Base-by-base conservation (phyloP, 2,113 vertebrate genomes). In the Leiothrix lutea region DNA sequence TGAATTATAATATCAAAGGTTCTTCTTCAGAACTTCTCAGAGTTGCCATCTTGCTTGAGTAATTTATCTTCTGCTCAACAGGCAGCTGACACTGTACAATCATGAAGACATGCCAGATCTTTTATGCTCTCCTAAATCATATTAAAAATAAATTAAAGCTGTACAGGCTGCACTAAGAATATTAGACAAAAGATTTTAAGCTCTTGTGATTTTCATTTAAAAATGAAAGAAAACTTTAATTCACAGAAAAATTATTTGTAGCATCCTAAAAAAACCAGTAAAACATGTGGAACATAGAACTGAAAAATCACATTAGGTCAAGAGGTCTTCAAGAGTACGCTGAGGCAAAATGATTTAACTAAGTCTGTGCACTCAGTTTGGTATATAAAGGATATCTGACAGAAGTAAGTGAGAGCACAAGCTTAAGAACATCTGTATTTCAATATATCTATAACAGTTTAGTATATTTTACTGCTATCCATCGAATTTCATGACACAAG, bases 131-230 rank as follows among this genome's bases (percentile, higher is more conserved):
- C 78, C 40, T 57, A 48, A 82, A 84, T 89, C 69, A 81, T 38
- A 84, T 45, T 75, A 81, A 91, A 89, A 88, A 70, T 80, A 83
- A 92, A 93, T 78, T 84, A 88, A 75, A 74, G 40, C n/a, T 65
- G n/a, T 17, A 67, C 35, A 69, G 61, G 44, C 60, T 64, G n/a
- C 23, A 45, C 28, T 74, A 89, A 5, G 36, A 81, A 58, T 88
- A 89, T 26, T n/a, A 80, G 35, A 81, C 33, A 86, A 80, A 86
- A 91, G 14, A 58, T 40, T 80, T 80, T 71, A 62, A 29, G 13
- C 57, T 67, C 18, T 71, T 3, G 0, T 51, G 25, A 64, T 74
- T 86, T 65, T 86, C 47, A 48, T 84, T 56, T 67, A 40, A 83
- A 94, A 83, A 91, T 51, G 1, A 90, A 61, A 80, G 24, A 83